Conservation (phyloP, 2,113 vertebrate species). For the Hystrix cristata region DNA sequence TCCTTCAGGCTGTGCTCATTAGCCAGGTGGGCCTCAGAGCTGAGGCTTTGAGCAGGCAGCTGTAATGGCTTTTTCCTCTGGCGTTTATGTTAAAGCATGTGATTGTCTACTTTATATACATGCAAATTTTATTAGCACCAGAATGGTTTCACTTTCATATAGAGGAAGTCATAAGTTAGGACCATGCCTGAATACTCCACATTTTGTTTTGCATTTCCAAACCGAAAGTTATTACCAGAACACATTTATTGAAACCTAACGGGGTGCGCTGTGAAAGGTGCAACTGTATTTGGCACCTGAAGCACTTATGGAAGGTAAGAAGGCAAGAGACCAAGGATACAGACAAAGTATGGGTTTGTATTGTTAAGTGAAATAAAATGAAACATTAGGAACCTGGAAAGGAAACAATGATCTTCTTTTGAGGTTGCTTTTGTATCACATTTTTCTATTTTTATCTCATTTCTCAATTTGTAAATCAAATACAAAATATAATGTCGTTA, state of each 20-base stretch:
- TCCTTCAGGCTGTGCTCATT: neutral
- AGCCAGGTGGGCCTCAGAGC: constrained; percentile 52
- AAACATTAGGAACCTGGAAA: neutral
- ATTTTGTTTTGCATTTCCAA: constrained; percentile 72
- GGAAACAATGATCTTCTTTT: neutral
- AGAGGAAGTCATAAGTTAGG: constrained; percentile 56
- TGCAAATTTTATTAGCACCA: constrained; percentile 77
- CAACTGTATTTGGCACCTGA: constrained; percentile 18
- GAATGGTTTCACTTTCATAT: constrained; percentile 71
- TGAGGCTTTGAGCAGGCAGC: constrained; percentile 48
- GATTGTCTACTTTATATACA: constrained; percentile 68
- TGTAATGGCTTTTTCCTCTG: constrained; percentile 61
- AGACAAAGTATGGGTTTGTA: neutral
- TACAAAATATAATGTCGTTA: neutral
- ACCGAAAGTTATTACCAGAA: constrained; percentile 64
- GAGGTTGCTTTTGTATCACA: neutral
- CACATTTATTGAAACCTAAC: constrained; percentile 55
- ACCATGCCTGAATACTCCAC: constrained; percentile 54
- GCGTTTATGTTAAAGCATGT: constrained; percentile 33
- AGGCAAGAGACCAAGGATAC: neutral
- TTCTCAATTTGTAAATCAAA: constrained; percentile 43
- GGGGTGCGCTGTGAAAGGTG: constrained; percentile 8
- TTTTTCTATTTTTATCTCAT: constrained; percentile 29
- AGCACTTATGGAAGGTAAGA: constrained; percentile 45
- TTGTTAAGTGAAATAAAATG: constrained; percentile 61